A percentile compares a stretch with the other conserved stretches of the same genome.
phyloP scores from a whole-genome alignment of 2,797 vertebrate species.

The Cryptoblepharus egeriae region DNA sequence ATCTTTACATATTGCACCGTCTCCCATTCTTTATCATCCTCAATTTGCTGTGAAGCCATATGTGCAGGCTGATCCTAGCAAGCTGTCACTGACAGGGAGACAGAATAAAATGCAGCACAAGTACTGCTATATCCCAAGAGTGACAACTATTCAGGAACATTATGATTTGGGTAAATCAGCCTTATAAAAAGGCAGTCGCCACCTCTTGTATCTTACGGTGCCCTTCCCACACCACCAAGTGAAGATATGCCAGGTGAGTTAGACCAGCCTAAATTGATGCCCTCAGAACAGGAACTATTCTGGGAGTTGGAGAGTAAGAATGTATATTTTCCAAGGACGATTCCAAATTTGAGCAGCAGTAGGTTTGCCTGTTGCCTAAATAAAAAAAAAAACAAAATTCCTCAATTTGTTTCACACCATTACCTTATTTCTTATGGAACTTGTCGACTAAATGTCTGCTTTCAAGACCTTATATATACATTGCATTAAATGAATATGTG shows the following conservation, averaged over 20 bases:
- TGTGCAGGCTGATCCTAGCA: background rate
- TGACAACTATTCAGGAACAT: background rate
- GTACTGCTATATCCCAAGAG: background rate
- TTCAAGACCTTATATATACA: slow-evolving; percentile 44
- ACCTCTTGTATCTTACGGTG: no score
- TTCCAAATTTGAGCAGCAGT: no score
- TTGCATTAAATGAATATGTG: slow-evolving; percentile 59
- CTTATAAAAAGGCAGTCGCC: background rate
- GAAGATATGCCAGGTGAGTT: no score
- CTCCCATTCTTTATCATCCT: background rate
- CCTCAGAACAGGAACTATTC: no score
- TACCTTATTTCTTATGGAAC: background rate
- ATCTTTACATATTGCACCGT: background rate
- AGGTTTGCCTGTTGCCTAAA: background rate
- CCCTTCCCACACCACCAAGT: no score
- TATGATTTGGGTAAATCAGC: background rate
- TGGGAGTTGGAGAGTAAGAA: no score
- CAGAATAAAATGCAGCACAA: background rate
- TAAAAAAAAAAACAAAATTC: background rate
- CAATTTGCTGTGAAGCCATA: background rate
- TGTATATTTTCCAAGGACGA: no score
- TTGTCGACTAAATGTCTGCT: slow-evolving; percentile 10
- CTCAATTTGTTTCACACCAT: slow-evolving; percentile 1
- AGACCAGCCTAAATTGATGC: no score
- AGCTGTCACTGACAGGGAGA: background rate